Evolutionary conservation across 2,797 vertebrate genomes (phyloP).

Genomic region (Scarus forsteni): DNA sequence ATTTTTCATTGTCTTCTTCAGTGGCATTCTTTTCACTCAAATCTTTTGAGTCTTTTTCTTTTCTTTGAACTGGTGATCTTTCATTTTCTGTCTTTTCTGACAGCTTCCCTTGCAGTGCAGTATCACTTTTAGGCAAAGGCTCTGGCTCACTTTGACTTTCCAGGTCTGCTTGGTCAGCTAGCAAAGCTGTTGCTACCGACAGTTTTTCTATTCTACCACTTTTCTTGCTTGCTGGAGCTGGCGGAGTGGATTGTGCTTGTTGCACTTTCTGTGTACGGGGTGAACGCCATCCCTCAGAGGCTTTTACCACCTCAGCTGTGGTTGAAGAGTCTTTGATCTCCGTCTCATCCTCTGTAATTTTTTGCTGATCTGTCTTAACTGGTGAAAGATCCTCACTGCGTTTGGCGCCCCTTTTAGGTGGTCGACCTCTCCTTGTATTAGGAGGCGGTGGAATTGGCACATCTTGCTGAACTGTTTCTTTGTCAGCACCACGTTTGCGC

Average conservation of each 20-base stretch:
- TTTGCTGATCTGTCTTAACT: slow-evolving; percentile 84
- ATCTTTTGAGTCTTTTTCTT: slow-evolving; percentile 82
- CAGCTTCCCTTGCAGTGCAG: slow-evolving; percentile 76
- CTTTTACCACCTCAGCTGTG: slow-evolving; percentile 83
- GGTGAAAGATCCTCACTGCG: slow-evolving; percentile 87
- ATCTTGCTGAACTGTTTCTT: slow-evolving; percentile 88
- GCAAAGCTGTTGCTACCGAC: slow-evolving; percentile 60
- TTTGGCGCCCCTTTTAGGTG: slow-evolving; percentile 90
- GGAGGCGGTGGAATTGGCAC: slow-evolving; percentile 77
- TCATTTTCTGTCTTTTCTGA: slow-evolving; percentile 79
- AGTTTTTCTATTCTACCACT: slow-evolving; percentile 86
- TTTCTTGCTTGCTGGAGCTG: slow-evolving; percentile 85
- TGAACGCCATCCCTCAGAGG: slow-evolving; percentile 92
- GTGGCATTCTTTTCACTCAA: slow-evolving; percentile 70
- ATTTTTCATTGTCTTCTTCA: slow-evolving; percentile 77
- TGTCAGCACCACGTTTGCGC: slow-evolving; percentile 90
- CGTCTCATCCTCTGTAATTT: slow-evolving; percentile 84
- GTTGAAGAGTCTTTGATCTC: slow-evolving; percentile 85
- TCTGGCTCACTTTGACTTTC: slow-evolving; percentile 69
- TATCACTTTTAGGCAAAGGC: slow-evolving; percentile 65
- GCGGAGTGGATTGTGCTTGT: slow-evolving; percentile 73
- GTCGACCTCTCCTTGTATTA: slow-evolving; percentile 80
- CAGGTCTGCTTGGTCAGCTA: slow-evolving; percentile 71
- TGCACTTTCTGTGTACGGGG: slow-evolving; percentile 90
- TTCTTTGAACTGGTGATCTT: slow-evolving; percentile 55